Percentiles rank a stretch among this genome's conserved stretches.
Conservation (phyloP, 2,113 vertebrate species). For the Oncorhynchus kisutch region DNA sequence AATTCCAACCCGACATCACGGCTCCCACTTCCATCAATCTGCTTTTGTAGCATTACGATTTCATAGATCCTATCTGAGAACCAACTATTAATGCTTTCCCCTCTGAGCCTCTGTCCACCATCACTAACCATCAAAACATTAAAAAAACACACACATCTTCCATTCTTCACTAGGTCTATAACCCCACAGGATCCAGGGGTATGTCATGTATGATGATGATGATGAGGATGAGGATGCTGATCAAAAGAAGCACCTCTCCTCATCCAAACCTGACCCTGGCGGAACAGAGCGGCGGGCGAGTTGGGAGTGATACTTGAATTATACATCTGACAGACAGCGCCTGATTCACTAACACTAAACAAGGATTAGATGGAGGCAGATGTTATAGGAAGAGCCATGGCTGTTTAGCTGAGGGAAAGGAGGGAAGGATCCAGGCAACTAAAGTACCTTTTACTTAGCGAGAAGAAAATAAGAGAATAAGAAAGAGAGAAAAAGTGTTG, state of each 20-base stretch:
- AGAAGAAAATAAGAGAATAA: neutral
- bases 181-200: slow-evolving; percentile 14
- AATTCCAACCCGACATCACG: neutral
- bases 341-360: slow-evolving; percentile 66
- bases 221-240: slow-evolving; percentile 54
- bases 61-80: slow-evolving; percentile 23
- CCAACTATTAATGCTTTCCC: neutral
- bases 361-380: slow-evolving; percentile 47
- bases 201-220: slow-evolving; percentile 35
- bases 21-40: slow-evolving; percentile 8
- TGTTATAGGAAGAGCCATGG: slow-evolving; percentile 30
- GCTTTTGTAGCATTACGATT: slow-evolving; percentile 27
- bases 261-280: slow-evolving; percentile 61
- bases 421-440: slow-evolving; percentile 18
- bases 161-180: slow-evolving; percentile 10
- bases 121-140: slow-evolving; percentile 25
- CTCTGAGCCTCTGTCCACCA: slow-evolving; percentile 1
- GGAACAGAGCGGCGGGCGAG: slow-evolving; percentile 33
- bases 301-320: slow-evolving; percentile 63
- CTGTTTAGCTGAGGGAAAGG: slow-evolving; percentile 21
- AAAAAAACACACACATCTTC: slow-evolving; percentile 26
- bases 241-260: slow-evolving; percentile 66
- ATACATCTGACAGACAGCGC: slow-evolving; percentile 66
- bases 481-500: neutral
- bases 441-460: neutral